These are phyloP conservation scores for Leptopilina myrica DNA, from an alignment of 2,888 invertebrate species.

Conservation along the genomic window DNA sequence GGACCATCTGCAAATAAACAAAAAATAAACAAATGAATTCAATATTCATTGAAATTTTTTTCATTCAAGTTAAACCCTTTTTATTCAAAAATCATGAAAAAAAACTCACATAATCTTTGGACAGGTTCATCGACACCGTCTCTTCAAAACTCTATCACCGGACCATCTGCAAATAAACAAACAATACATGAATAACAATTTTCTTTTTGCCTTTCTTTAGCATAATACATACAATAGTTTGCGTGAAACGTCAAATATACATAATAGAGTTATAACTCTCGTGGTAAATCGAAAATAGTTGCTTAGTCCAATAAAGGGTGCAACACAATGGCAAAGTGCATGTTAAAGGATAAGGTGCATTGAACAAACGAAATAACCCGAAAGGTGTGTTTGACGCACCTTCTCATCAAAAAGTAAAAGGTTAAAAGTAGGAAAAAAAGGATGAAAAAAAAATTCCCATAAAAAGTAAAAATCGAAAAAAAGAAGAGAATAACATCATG, in stretches of 20 bases:
- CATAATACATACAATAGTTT: background rate
- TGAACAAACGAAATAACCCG: background rate
- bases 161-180: constrained; percentile 36
- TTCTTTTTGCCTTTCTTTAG: background rate
- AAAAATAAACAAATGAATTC: background rate
- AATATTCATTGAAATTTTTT: too few relatives aligned
- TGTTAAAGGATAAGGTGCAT: constrained; percentile 25
- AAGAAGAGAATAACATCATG: constrained; percentile 13
- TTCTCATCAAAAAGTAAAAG: background rate
- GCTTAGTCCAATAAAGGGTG: constrained; percentile 14
- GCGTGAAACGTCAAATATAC: constrained; percentile 13
- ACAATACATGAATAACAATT: constrained; percentile 9
- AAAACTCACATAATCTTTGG: too few relatives aligned
- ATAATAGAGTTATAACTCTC: constrained; percentile 23
- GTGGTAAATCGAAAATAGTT: constrained; percentile 16
- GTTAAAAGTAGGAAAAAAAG: background rate
- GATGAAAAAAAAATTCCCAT: too few relatives aligned
- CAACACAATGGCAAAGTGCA: constrained; percentile 31
- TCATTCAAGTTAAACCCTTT: too few relatives aligned
- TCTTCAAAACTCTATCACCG: background rate
- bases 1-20: constrained; percentile 34
- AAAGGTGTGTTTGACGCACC: background rate
- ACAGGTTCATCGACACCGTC: background rate
- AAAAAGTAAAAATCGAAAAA: background rate
- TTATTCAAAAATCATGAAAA: too few relatives aligned